A percentile compares a stretch with the other conserved stretches of the same genome.
Conservation (phyloP, 2,797 vertebrate species). For the Chaunax sp. region DNA sequence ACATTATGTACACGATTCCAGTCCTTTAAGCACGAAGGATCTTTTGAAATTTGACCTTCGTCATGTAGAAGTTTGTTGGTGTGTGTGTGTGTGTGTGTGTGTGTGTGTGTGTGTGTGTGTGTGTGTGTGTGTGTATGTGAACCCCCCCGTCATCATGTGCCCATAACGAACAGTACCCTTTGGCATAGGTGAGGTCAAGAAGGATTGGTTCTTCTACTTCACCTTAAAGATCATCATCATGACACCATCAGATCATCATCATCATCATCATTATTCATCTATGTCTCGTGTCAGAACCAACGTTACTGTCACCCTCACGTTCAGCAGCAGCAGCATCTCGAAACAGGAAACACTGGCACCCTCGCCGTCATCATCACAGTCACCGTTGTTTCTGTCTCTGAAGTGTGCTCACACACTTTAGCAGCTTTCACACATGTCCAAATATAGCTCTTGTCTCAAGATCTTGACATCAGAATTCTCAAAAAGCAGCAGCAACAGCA, state of each 20-base stretch:
- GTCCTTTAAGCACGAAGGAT: slow-evolving; percentile 69
- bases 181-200: slow-evolving; percentile 70
- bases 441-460: slow-evolving; percentile 55
- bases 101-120: slow-evolving; percentile 35
- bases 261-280: slow-evolving; percentile 17
- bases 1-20: slow-evolving; percentile 79
- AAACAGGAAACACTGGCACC: slow-evolving; percentile 6
- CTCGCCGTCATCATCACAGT: slow-evolving; percentile 4
- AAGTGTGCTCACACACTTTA: slow-evolving; percentile 55
- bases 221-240: slow-evolving; percentile 19
- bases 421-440: slow-evolving; percentile 74
- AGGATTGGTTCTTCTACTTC: slow-evolving; percentile 48
- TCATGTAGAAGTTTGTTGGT: slow-evolving; percentile 34
- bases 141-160: slow-evolving; percentile 66
- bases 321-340: slow-evolving; percentile 20
- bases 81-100: slow-evolving; percentile 12
- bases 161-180: slow-evolving; percentile 71
- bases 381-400: slow-evolving; percentile 28
- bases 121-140: slow-evolving; percentile 23
- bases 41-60: slow-evolving; percentile 39
- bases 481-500: slow-evolving; percentile 40
- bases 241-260: not conserved
- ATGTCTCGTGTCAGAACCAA: slow-evolving; percentile 9
- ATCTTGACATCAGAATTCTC: slow-evolving; percentile 55
- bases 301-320: slow-evolving; percentile 14